Evolutionary conservation across 2,113 vertebrate genomes (phyloP), one percentile per base, ranked within the genome.

Genomic region (Petroica traversi): DNA sequence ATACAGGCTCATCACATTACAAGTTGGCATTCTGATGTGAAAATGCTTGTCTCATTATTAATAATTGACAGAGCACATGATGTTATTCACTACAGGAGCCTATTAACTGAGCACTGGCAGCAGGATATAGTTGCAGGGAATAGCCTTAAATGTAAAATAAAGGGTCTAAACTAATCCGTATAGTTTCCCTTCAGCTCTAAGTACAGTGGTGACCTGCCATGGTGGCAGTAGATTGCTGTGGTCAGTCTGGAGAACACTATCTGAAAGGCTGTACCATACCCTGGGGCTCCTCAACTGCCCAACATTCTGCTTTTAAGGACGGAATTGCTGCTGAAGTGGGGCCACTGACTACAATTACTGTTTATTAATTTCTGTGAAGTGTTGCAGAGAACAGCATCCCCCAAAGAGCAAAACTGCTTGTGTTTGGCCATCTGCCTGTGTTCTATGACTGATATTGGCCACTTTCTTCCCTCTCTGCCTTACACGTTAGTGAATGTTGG

Each of bases 1-100:
- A 36, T 85, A 88, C 74, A 94, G 58, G 74, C 84, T 89, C 81
- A 75, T 94, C 75, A 61, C 72, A 23, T 92, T 80, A 68, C 61
- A 74, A 43, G 72, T 71, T 19, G 2, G 82, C 85, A 40, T 88
- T 94, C 75, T 93, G 95, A 93, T 92, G 83, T 85, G 87, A 89
- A 82, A 79, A 89, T 0, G 8, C 82, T 94, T 94, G 93, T 88
- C 90, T 96, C 64, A 67, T 96, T 95, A 92, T 95, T 95, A 92
- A 94, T 92, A 96, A 93, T 90, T 95, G 95, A 95, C 85, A 90
- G 88, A 81, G 36, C 92, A 83, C 85, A 90, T 71, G 82, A 94
- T 96, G 93, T 52, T 92, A 71, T 84, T 93, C 85, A 74, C 82
- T 80, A 51, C 75, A 51, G 88, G 75, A 94, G 79, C 90, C 82